Percentiles rank a stretch among this genome's conserved stretches.
These are phyloP conservation scores for Brachionus manjavacas DNA, from an alignment of 1,140 invertebrate genomes.

Conservation along the genomic window DNA sequence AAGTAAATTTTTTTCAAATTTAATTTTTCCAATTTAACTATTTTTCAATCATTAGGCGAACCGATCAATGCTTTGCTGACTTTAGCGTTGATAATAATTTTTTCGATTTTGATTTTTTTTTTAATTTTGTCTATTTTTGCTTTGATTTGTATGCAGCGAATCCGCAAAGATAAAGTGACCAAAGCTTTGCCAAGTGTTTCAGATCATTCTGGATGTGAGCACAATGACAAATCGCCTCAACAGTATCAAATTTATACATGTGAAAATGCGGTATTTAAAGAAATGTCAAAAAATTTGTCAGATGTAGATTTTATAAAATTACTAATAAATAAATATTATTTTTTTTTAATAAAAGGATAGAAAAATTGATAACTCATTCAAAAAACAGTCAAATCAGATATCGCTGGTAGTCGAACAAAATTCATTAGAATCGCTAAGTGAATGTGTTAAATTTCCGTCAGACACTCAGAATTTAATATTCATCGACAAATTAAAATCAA, in stretches of 20 bases:
- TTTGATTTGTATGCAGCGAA: background rate
- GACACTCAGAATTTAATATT: constrained; percentile 36
- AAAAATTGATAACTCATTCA: constrained; percentile 35
- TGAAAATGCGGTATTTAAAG: background rate
- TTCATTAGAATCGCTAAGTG: constrained; percentile 2
- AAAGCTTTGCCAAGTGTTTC: constrained; percentile 13
- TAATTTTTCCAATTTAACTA: background rate
- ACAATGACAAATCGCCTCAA: background rate
- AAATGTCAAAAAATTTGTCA: constrained; percentile 1
- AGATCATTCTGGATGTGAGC: background rate
- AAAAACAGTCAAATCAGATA: constrained; percentile 39
- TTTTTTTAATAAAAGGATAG: constrained; percentile 9
- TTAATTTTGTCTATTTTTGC: background rate
- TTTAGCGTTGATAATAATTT: background rate
- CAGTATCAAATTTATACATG: constrained; percentile 21
- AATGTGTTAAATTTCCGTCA: constrained; percentile 35
- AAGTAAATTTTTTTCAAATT: background rate
- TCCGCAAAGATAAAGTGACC: background rate
- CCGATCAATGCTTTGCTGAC: background rate
- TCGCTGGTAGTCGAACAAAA: constrained; percentile 20
- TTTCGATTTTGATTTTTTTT: background rate
- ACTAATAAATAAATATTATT: background rate
- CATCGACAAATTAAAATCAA: constrained; percentile 22
- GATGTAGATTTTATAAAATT: background rate
- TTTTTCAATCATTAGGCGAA: background rate